Evolutionary conservation across 1,140 invertebrate genomes (phyloP), one percentile per base, ranked within the genome.

Genomic region (Propsilocerus akamusi): DNA sequence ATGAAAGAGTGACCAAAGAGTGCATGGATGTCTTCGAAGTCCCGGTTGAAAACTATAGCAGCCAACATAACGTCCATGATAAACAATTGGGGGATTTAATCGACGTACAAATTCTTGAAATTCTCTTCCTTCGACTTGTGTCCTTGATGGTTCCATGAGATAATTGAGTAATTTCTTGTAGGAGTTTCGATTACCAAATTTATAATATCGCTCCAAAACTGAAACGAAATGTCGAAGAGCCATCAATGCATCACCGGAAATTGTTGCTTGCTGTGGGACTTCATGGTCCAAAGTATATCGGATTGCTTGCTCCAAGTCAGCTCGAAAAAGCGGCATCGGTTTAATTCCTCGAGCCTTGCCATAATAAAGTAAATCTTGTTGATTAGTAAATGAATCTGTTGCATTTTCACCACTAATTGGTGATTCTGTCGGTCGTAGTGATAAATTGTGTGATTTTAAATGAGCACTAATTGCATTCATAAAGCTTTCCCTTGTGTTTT

Each of bases 1-100:
- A 62, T 99, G 96, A 64, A 97, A 99, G 51, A 95, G 69, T 26
- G 78, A 86, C 96, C 96, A 99, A 12, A 99, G 66, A 0, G 88
- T 82, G 69, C 96, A 99, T 1, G 93, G 87, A 63, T 91, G 98
- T n/a, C 93, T 91, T 46, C 95, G 74, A 47, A 71, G 75, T 26
- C 73, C 68, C 2, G 78, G 64, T 37, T 71, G 65, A 5, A 59
- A 62, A 6, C 54, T 56, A 57, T 73, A 71, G 63, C 96, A 99
- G 10, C 80, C 82, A 47, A 86, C 70, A 82, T 87, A 97, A n/a
- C 57, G 54, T 7, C 6, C 37, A 57, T 8, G 58, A 52, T 0
- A 62, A 61, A 50, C 57, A 64, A 10, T 63, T 51, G 3, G 56
- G 55, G 3, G 25, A 26, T 62, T 60, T 6, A 62, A 22, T 0